phyloP scores from a whole-genome alignment of 2,113 vertebrate genomes.

The Bujurquina vittata region DNA sequence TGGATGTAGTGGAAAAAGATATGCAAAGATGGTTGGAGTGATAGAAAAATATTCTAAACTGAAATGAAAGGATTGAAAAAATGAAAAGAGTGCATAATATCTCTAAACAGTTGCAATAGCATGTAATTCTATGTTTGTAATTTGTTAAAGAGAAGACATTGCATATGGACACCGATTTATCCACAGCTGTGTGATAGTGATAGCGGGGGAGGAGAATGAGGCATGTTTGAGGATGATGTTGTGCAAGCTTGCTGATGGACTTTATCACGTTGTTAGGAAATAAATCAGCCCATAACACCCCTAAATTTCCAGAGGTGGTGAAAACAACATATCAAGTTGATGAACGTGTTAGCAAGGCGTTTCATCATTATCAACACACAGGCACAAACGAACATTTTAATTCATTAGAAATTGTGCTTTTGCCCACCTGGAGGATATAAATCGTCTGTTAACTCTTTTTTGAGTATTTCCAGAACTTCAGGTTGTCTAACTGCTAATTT shows the following conservation, averaged over 20 bases:
- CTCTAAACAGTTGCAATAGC: neutral
- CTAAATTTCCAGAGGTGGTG: neutral
- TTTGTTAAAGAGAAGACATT: neutral
- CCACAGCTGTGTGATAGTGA: neutral
- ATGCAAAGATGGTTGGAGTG: no score
- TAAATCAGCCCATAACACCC: neutral
- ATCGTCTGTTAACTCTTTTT: neutral
- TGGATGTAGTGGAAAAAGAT: no score
- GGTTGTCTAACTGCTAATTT: neutral
- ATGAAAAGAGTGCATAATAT: neutral
- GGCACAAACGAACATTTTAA: neutral
- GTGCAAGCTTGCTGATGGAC: neutral
- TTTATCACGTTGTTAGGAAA: neutral
- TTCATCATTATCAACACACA: neutral
- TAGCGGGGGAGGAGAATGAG: neutral
- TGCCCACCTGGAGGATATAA: neutral
- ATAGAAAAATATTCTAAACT: no score
- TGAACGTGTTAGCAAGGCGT: neutral
- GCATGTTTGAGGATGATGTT: neutral
- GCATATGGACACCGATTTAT: neutral
- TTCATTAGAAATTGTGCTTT: neutral
- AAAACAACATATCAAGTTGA: neutral
- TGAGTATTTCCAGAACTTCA: neutral
- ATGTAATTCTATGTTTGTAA: neutral
- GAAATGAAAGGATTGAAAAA: neutral